These are phyloP conservation scores for Campylomormyrus tamandua DNA, from an alignment of 2,113 vertebrate genomes.

Conservation along the genomic window DNA sequence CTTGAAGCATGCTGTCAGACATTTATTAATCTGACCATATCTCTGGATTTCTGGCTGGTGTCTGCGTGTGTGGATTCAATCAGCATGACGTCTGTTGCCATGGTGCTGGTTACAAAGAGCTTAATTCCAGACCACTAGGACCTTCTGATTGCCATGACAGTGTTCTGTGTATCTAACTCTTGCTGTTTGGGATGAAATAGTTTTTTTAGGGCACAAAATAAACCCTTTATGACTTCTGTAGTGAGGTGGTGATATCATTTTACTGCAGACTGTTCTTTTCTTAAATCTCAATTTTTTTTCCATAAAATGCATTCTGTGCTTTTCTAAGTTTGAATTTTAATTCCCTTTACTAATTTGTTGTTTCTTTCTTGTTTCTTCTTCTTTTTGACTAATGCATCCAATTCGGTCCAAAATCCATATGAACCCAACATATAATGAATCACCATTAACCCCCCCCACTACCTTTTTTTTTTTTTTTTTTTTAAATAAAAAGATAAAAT, in stretches of 20 bases:
- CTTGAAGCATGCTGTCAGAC: conserved; percentile 40
- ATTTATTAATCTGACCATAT: conserved; percentile 46
- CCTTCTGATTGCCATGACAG: conserved; percentile 38
- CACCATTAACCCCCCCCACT: not conserved
- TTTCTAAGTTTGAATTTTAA: not conserved
- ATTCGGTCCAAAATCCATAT: not conserved
- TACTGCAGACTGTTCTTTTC: not conserved
- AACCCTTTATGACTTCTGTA: not conserved
- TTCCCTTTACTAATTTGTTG: not conserved
- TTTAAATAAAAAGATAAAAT: not conserved
- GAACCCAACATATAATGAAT: not conserved
- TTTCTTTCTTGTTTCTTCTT: not conserved
- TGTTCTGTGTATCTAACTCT: conserved; percentile 22
- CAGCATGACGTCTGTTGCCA: conserved; percentile 46
- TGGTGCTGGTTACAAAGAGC: conserved; percentile 41
- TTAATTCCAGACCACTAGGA: conserved; percentile 41
- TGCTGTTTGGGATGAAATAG: conserved; percentile 1
- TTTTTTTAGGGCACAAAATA: conserved; percentile 6
- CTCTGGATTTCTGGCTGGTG: conserved; percentile 31
- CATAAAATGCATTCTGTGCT: not conserved
- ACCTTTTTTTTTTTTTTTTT: too few relatives aligned
- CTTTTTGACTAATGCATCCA: not conserved
- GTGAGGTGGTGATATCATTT: not conserved
- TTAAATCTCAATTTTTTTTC: not conserved
- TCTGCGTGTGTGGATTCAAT: conserved; percentile 31